These are phyloP conservation scores for Agraylea sexmaculata DNA, from an alignment of 1,140 invertebrate genomes.

Conservation along the genomic window DNA sequence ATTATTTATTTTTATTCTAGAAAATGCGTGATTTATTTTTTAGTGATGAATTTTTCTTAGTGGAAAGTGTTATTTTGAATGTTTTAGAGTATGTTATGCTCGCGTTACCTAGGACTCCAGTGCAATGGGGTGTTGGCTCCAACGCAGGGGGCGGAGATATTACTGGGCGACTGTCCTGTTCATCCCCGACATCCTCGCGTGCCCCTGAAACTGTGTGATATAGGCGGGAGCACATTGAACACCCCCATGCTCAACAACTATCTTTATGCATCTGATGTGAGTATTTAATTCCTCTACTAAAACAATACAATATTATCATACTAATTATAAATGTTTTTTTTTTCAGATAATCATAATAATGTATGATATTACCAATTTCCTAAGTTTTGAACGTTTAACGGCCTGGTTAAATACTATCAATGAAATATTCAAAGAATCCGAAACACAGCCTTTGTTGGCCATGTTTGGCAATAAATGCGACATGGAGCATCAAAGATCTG, in stretches of 20 bases:
- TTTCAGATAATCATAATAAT: conserved; percentile 70
- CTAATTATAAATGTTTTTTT: conserved; percentile 12
- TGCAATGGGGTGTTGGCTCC: conserved; percentile 28
- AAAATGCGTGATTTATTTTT: conserved; percentile 23
- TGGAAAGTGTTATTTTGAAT: conserved; percentile 63
- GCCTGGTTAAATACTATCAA: conserved; percentile 61
- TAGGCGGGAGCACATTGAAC: conserved; percentile 57
- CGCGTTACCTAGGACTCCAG: conserved; percentile 30
- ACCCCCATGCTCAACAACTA: conserved; percentile 78
- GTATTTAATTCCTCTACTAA: too few species aligned
- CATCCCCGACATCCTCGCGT: conserved; percentile 27
- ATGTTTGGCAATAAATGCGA: conserved; percentile 85
- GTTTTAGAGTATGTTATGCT: conserved; percentile 55
- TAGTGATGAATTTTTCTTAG: conserved; percentile 53
- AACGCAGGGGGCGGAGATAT: conserved; percentile 66
- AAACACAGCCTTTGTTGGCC: conserved; percentile 53
- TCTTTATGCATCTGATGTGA: conserved; percentile 66
- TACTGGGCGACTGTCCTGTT: conserved; percentile 56
- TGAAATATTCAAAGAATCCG: conserved; percentile 36
- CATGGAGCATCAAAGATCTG: conserved; percentile 72
- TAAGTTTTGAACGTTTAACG: conserved; percentile 66
- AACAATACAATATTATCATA: too few species aligned
- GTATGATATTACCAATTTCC: conserved; percentile 75
- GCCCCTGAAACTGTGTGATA: conserved; percentile 72
- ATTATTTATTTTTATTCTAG: conserved; percentile 3